Conservation (phyloP, 2,113 vertebrate genomes). For the Tor tambroides region DNA sequence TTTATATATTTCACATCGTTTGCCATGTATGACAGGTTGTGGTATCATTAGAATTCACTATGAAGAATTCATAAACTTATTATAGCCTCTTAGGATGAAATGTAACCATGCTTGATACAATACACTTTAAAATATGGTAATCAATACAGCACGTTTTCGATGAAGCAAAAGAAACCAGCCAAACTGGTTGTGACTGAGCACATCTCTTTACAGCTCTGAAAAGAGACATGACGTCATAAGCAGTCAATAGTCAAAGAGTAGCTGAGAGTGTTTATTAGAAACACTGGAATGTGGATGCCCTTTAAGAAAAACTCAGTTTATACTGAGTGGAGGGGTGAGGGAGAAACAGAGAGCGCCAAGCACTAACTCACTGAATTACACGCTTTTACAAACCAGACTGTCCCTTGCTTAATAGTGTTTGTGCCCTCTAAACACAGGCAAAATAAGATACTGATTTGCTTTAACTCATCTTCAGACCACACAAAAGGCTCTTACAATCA, state of each 20-base stretch:
- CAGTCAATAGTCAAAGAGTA: conserved; percentile 10
- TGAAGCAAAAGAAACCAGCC: neutral
- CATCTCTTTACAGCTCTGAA: neutral
- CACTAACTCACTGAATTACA: neutral
- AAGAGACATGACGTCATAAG: neutral
- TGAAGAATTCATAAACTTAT: neutral
- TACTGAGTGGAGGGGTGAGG: neutral
- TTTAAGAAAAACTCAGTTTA: neutral
- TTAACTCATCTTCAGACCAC: neutral
- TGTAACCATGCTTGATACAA: neutral
- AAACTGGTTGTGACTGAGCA: neutral
- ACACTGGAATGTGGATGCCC: conserved; percentile 10
- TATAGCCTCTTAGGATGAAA: neutral
- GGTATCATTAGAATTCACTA: neutral
- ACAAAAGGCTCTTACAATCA: neutral
- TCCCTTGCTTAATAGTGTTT: neutral
- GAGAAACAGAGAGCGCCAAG: neutral
- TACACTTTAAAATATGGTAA: neutral
- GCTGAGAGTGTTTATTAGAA: neutral
- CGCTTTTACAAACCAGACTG: neutral
- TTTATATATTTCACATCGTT: neutral
- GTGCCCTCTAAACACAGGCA: neutral
- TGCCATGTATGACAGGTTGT: neutral
- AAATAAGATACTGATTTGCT: neutral
- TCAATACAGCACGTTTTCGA: conserved; percentile 3